Evolutionary conservation across 2,113 vertebrate genomes (phyloP), one percentile per base, ranked within the genome.

Genomic region (Eclectus roratus): DNA sequence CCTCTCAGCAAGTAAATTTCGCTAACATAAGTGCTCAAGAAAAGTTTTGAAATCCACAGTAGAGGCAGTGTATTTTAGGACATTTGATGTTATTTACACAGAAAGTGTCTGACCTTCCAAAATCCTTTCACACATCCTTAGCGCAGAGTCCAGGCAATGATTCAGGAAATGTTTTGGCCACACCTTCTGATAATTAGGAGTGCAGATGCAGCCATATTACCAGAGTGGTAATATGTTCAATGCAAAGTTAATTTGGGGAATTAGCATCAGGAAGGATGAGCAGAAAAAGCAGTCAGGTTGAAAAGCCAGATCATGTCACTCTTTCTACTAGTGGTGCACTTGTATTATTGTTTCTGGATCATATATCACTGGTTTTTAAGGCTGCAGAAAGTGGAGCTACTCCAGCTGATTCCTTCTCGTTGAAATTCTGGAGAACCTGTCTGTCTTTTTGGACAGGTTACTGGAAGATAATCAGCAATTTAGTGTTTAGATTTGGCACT

Each of bases 61-160:
- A 79, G 18, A 78, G 43, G 4, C 10, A 58, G 55, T 4, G 2
- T 55, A 74, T 93, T 91, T 94, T 78, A 86, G 76, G 76, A 64
- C 39, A 44, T 80, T 77, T 43, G 21, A 13, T 70, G 64, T n/a
- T 93, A n/a, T 88, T 91, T 89, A 70, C 6, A 1, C n/a, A 88
- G n/a, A 76, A 91, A 53, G 33, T 19, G 23, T 80, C 41, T 89
- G 91, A 95, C 91, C 88, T 96, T 93, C 89, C 71, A 94, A 95
- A 95, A 84, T 84, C 60, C 60, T 85, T 95, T 95, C 82, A 93
- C 39, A 83, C 60, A 64, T 91, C 85, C 52, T 95, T 86, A 95
- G 72, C 3, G 0, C 37, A 68, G 82, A 90, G 71, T 58, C 21
- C 35, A 78, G 60, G 71, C 11, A 0, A 88, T 64, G 76, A 91